A percentile compares a stretch with the other conserved stretches of the same genome.
These are phyloP conservation scores for Diaphora mendica DNA, from an alignment of 2,888 invertebrate genomes.

Conservation along the genomic window DNA sequence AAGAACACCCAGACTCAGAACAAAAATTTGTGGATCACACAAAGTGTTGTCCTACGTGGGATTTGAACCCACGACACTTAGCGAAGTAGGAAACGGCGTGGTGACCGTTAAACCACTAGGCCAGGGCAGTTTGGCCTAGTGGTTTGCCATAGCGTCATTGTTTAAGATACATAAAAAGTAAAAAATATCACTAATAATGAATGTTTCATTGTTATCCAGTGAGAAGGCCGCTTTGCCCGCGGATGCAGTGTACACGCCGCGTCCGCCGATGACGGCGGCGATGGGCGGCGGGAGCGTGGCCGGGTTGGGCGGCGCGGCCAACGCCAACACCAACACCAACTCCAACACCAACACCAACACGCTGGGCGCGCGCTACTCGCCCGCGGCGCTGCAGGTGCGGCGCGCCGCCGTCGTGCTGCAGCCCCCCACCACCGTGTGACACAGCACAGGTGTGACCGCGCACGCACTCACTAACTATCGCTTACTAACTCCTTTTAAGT, in stretches of 20 bases:
- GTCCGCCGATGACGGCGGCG: slow-evolving; percentile 79
- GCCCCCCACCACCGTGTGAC: slow-evolving; percentile 92
- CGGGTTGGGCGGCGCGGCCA: slow-evolving; percentile 71
- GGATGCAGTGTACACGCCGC: slow-evolving; percentile 91
- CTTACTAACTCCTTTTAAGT: background rate
- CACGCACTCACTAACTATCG: slow-evolving; percentile 48
- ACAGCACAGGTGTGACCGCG: slow-evolving; percentile 62
- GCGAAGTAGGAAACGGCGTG: no score
- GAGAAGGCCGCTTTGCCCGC: slow-evolving; percentile 89
- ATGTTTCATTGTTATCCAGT: slow-evolving; percentile 50
- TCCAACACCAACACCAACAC: background rate
- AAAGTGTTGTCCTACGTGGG: no score
- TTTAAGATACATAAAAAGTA: no score
- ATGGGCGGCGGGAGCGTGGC: slow-evolving; percentile 78
- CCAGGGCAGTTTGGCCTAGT: no score
- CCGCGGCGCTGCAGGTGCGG: slow-evolving; percentile 95
- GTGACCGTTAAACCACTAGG: no score
- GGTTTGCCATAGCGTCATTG: no score
- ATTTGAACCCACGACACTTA: no score
- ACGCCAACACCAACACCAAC: slow-evolving; percentile 88
- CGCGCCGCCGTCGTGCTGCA: slow-evolving; percentile 95
- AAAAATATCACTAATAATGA: background rate
- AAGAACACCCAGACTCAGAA: no score
- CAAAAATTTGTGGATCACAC: no score
- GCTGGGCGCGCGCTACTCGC: slow-evolving; percentile 89